Percentiles rank a stretch among this genome's conserved stretches.
phyloP scores from a whole-genome alignment of 1,140 invertebrate genomes.

The Saccostrea glomerata region DNA sequence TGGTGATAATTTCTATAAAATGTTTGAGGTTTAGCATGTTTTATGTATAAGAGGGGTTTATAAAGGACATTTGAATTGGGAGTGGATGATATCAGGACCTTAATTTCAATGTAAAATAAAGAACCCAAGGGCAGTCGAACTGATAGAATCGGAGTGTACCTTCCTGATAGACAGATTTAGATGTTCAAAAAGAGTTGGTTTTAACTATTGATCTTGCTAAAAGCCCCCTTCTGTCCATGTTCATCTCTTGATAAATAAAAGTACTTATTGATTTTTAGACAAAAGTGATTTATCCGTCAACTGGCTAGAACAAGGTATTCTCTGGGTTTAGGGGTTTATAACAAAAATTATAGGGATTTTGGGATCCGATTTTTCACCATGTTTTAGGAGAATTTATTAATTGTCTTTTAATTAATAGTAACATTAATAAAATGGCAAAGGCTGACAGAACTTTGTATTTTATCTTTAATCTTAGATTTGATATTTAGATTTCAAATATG shows the following conservation, averaged over 20 bases:
- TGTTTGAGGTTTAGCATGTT: no score
- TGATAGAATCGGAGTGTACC: background rate
- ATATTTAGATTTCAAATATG: background rate
- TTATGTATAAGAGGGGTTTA: no score
- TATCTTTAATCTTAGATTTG: background rate
- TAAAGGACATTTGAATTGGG: background rate
- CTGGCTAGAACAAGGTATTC: background rate
- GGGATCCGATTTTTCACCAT: background rate
- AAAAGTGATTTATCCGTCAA: slow-evolving; percentile 17
- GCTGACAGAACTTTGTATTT: background rate
- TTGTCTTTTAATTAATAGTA: background rate
- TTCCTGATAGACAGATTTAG: slow-evolving; percentile 1
- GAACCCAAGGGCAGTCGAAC: background rate
- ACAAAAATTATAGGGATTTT: background rate
- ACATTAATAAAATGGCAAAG: background rate
- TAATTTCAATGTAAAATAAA: background rate
- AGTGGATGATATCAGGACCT: background rate
- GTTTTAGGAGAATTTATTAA: background rate
- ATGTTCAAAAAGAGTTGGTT: background rate
- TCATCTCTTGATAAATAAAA: background rate
- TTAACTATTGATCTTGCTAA: slow-evolving; percentile 20
- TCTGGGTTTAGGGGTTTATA: background rate
- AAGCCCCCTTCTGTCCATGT: background rate
- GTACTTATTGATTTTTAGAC: background rate
- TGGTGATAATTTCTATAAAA: no score